Conservation (phyloP, 1,140 invertebrate species). For the Cyclargus thomasi region DNA sequence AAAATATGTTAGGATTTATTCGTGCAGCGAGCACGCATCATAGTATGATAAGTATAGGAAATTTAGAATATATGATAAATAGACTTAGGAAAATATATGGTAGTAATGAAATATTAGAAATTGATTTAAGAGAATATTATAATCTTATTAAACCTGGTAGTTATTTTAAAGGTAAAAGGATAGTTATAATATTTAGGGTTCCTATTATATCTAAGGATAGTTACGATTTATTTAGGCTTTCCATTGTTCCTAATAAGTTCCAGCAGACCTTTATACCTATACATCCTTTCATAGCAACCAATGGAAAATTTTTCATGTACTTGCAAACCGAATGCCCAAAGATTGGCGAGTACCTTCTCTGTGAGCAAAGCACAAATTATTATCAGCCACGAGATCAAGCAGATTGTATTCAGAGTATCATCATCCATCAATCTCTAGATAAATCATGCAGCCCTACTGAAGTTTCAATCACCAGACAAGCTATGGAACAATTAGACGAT, state of each 20-base stretch:
- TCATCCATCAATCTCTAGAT: conserved; percentile 20
- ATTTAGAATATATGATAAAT: conserved; percentile 18
- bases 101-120: conserved; percentile 19
- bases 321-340: conserved; percentile 39
- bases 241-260: conserved; percentile 27
- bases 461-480: conserved; percentile 21
- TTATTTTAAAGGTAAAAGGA: conserved; percentile 9
- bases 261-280: conserved; percentile 29
- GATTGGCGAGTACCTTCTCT: conserved; percentile 23
- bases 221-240: conserved; percentile 23
- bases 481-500: conserved; percentile 27
- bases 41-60: conserved; percentile 22
- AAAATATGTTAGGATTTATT: conserved; percentile 32
- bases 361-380: conserved; percentile 21
- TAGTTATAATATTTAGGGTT: conserved; percentile 25
- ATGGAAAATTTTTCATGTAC: conserved; percentile 31
- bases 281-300: conserved; percentile 33
- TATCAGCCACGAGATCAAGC: conserved; percentile 18
- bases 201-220: conserved; percentile 22
- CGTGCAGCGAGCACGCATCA: conserved; percentile 26
- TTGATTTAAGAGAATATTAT: conserved; percentile 29
- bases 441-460: conserved; percentile 22
- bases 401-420: conserved; percentile 26
- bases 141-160: conserved; percentile 28
- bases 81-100: conserved; percentile 10